Evolutionary conservation across 2,888 invertebrate genomes (phyloP).

Genomic region (Piscicola geometra): DNA sequence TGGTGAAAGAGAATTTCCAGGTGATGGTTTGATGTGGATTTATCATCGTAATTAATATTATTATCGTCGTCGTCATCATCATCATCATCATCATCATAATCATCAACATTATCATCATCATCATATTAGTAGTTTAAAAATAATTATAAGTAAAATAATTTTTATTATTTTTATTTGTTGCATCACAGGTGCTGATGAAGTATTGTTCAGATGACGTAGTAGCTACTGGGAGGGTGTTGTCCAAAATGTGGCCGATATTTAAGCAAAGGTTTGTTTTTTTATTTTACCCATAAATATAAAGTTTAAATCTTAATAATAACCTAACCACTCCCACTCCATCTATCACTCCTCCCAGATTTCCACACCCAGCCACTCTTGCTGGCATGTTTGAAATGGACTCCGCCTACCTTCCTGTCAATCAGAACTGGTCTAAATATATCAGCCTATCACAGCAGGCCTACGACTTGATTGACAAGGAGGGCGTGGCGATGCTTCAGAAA

Average conservation of each 20-base stretch:
- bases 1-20: constrained; percentile 70
- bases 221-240: constrained; percentile 64
- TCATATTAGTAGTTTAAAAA: constrained; percentile 70
- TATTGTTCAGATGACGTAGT: constrained; percentile 86
- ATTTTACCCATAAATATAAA: too few species aligned
- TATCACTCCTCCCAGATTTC: constrained; percentile 62
- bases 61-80: too few species aligned
- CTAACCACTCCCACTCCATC: not conserved
- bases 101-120: too few species aligned
- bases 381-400: constrained; percentile 89
- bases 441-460: constrained; percentile 78
- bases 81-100: too few species aligned
- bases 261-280: constrained; percentile 61
- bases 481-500: too few species aligned
- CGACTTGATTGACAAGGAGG: too few species aligned
- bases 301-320: not conserved
- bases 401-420: constrained; percentile 83
- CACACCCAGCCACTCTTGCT: constrained; percentile 87
- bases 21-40: constrained; percentile 42
- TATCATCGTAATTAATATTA: too few species aligned
- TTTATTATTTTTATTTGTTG: too few species aligned
- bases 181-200: constrained; percentile 65
- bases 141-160: constrained; percentile 53
- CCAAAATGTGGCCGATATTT: constrained; percentile 73
- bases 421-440: constrained; percentile 82